Conservation (phyloP, 2,888 invertebrate genomes). For the Luffia ferchaultella region DNA sequence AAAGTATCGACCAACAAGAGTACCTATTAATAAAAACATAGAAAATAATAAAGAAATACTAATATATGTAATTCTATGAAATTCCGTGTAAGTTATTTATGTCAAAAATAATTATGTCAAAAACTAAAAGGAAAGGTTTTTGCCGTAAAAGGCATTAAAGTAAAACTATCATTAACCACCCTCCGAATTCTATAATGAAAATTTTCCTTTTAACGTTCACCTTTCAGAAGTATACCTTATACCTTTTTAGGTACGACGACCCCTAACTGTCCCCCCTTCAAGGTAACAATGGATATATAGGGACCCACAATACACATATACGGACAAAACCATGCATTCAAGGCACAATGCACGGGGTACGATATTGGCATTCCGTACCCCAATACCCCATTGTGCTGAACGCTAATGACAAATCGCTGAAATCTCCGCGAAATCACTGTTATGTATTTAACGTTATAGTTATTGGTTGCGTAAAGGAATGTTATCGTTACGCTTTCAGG, state of each 20-base stretch:
- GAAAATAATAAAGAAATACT: too few species aligned
- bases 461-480: background rate
- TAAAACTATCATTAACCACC: background rate
- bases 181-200: background rate
- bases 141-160: too few species aligned
- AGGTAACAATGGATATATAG: background rate
- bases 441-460: background rate
- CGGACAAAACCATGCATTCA: background rate
- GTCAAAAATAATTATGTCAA: too few species aligned
- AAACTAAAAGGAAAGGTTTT: too few species aligned
- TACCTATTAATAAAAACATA: too few species aligned
- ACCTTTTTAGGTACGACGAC: background rate
- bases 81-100: too few species aligned
- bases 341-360: conserved; percentile 21
- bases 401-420: conserved; percentile 50
- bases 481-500: background rate
- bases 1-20: too few species aligned
- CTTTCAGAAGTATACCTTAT: background rate
- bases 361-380: conserved; percentile 53
- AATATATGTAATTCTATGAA: too few species aligned
- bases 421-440: conserved; percentile 28
- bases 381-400: conserved; percentile 37
- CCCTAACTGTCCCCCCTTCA: background rate
- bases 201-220: background rate
- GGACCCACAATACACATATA: background rate